phyloP scores from a whole-genome alignment of 2,797 vertebrate species.

The Syngnathus rostellatus region DNA sequence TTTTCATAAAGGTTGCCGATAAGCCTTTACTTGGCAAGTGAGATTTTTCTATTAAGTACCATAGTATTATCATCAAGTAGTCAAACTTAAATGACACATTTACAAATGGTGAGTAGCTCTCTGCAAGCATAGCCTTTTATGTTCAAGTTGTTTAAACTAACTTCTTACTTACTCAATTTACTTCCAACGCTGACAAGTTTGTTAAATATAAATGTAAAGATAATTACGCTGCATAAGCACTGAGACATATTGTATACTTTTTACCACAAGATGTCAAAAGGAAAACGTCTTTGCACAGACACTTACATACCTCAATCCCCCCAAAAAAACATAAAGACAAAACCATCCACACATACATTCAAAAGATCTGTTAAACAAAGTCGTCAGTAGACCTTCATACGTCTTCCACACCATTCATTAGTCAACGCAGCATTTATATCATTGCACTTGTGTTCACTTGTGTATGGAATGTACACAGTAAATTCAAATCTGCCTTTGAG shows the following conservation, averaged over 20 bases:
- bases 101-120: constrained; percentile 23
- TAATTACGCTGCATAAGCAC: constrained; percentile 14
- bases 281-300: constrained; percentile 45
- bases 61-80: constrained; percentile 16
- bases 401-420: constrained; percentile 27
- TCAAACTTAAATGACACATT: background rate
- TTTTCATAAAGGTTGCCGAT: constrained; percentile 11
- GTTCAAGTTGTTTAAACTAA: constrained; percentile 6
- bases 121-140: constrained; percentile 24
- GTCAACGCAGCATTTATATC: constrained; percentile 28
- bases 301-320: constrained; percentile 35
- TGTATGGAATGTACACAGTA: constrained; percentile 23
- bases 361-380: constrained; percentile 34
- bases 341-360: constrained; percentile 53
- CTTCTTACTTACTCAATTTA: background rate
- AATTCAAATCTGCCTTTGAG: constrained; percentile 20
- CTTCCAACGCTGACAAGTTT: background rate
- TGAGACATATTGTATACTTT: constrained; percentile 25
- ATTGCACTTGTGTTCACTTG: constrained; percentile 41
- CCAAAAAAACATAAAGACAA: constrained; percentile 15
- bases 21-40: constrained; percentile 26
- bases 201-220: constrained; percentile 9
- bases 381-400: constrained; percentile 24
- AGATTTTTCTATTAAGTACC: constrained; percentile 11
- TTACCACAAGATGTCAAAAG: constrained; percentile 21